phyloP scores from a whole-genome alignment of 2,797 vertebrate species.

The Malacoraja senta region DNA sequence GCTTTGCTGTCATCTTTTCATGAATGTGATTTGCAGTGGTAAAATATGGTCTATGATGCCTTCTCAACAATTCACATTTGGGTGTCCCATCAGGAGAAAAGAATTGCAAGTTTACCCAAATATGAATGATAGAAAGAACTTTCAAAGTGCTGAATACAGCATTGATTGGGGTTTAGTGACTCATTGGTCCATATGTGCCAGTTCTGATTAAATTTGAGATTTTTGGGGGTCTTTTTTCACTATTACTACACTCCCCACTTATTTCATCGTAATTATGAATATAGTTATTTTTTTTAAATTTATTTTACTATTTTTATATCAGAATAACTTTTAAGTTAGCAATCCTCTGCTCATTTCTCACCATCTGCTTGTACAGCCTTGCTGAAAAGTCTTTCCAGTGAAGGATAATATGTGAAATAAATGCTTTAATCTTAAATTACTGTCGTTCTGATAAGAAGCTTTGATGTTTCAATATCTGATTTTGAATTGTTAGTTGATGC shows the following conservation, averaged over 20 bases:
- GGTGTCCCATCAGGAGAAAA: not conserved
- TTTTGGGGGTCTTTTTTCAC: too few relatives aligned
- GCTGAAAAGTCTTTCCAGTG: not conserved
- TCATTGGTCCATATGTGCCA: not conserved
- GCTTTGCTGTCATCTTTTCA: not conserved
- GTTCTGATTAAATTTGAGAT: not conserved
- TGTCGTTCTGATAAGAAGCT: not conserved
- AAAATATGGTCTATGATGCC: not conserved
- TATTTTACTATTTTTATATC: not conserved
- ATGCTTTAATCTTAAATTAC: not conserved
- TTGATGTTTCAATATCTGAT: not conserved
- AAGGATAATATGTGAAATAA: not conserved
- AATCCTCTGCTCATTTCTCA: not conserved
- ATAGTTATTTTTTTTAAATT: not conserved
- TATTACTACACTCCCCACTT: too few relatives aligned
- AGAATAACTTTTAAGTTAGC: not conserved
- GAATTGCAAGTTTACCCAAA: not conserved
- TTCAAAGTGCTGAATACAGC: not conserved
- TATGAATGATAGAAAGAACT: not conserved
- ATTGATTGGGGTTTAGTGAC: not conserved
- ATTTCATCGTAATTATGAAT: too few relatives aligned
- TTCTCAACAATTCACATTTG: not conserved
- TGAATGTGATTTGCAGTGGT: not conserved
- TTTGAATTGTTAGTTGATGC: not conserved
- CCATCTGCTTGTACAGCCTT: not conserved